Percentiles rank a stretch among this genome's conserved stretches.
These are phyloP conservation scores for Corythornis leucogaster DNA, from an alignment of 2,797 vertebrate genomes.

Conservation along the genomic window DNA sequence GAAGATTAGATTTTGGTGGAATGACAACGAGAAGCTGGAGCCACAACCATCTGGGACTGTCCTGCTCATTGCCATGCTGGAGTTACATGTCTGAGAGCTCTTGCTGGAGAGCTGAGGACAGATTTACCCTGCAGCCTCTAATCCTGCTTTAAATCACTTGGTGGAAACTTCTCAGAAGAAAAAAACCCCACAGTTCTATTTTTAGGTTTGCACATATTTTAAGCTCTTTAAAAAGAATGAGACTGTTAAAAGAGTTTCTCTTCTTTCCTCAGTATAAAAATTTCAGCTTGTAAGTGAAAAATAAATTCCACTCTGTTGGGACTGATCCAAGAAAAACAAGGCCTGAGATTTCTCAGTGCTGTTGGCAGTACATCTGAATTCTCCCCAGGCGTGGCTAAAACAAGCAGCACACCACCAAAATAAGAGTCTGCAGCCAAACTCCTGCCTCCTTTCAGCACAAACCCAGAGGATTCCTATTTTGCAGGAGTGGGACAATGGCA, in stretches of 20 bases:
- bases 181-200: background rate
- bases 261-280: conserved; percentile 39
- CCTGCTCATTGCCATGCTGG: background rate
- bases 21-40: background rate
- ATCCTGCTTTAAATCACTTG: background rate
- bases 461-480: conserved; percentile 39
- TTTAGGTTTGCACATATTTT: conserved; percentile 61
- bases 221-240: conserved; percentile 23
- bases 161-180: conserved; percentile 19
- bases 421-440: conserved; percentile 66
- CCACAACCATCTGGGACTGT: background rate
- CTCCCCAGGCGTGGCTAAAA: conserved; percentile 67
- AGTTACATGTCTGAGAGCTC: background rate
- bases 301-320: conserved; percentile 71
- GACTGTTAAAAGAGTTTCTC: conserved; percentile 24
- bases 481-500: conserved; percentile 43
- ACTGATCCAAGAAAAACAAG: conserved; percentile 76
- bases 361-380: conserved; percentile 75
- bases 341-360: conserved; percentile 65
- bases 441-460: background rate
- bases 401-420: conserved; percentile 59
- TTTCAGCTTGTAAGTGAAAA: conserved; percentile 71
- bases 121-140: background rate
- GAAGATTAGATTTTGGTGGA: background rate
- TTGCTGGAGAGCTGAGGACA: background rate